These are phyloP conservation scores for Heliocidaris tuberculata DNA, from an alignment of 35 echinoderm and acorn worm species.

Conservation along the genomic window DNA sequence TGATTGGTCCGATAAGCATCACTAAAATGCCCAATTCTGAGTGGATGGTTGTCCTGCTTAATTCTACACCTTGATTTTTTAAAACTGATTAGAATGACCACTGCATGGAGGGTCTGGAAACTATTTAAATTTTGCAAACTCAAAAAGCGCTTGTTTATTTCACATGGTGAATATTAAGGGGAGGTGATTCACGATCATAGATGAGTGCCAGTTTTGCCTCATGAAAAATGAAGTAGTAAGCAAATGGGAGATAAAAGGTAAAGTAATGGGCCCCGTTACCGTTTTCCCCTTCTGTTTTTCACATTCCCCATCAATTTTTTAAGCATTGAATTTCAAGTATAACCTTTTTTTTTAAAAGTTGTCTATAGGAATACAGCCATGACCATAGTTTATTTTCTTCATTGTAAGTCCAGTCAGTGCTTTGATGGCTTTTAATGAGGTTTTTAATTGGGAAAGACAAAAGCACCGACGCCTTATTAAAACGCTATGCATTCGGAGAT, in stretches of 20 bases:
- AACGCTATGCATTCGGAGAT: background rate
- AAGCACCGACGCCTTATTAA: background rate
- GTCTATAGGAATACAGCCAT: background rate
- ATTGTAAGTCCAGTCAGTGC: background rate
- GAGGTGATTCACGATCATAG: no score
- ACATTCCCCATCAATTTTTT: no score
- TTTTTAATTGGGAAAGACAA: background rate
- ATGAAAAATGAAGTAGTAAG: no score
- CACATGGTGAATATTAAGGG: no score
- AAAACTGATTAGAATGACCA: background rate
- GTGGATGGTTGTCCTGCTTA: background rate
- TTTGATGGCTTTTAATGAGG: background rate
- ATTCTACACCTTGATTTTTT: background rate
- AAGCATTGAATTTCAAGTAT: no score
- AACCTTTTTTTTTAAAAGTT: no score
- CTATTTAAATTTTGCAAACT: background rate
- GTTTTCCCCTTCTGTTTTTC: no score
- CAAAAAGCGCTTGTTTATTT: no score
- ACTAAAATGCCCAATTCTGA: background rate
- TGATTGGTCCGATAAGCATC: background rate
- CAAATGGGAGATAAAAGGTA: no score
- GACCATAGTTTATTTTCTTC: background rate
- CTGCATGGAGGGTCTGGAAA: background rate
- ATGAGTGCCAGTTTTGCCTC: no score
- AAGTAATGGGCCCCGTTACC: no score